A percentile compares a stretch with the other conserved stretches of the same genome.
Conservation (phyloP, 2,797 vertebrate species). For the Dipus sagitta region DNA sequence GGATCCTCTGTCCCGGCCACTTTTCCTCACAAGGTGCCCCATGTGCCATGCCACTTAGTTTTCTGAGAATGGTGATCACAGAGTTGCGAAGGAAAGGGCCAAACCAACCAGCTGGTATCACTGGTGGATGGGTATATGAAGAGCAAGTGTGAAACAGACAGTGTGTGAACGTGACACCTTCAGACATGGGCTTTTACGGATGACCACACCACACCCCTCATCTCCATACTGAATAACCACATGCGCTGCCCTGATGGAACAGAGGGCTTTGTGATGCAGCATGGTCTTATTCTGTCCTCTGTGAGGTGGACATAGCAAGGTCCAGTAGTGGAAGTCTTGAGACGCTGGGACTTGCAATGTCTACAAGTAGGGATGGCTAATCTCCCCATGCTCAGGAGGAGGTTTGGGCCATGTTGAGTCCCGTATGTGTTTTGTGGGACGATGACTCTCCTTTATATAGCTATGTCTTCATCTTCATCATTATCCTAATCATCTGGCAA, state of each 20-base stretch:
- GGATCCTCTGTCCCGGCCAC: neutral
- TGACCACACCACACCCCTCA: neutral
- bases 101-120: neutral
- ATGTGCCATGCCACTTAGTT: neutral
- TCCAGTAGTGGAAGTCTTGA: neutral
- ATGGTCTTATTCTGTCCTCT: conserved; percentile 50
- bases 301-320: conserved; percentile 37
- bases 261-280: conserved; percentile 72
- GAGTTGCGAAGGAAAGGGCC: neutral
- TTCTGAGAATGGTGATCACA: neutral
- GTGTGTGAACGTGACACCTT: neutral
- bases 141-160: neutral
- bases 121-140: neutral
- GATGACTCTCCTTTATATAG: neutral
- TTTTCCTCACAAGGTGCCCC: neutral
- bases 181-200: neutral
- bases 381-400: conserved; percentile 42
- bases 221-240: neutral
- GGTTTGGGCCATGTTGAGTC: conserved; percentile 65
- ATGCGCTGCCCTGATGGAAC: neutral
- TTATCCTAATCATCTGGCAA: conserved; percentile 75
- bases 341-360: neutral
- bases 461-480: conserved; percentile 66
- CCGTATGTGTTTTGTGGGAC: conserved; percentile 43
- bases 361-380: conserved; percentile 20